Evolutionary conservation across 2,888 invertebrate genomes (phyloP).

Genomic region (Andrena trimmerana): DNA sequence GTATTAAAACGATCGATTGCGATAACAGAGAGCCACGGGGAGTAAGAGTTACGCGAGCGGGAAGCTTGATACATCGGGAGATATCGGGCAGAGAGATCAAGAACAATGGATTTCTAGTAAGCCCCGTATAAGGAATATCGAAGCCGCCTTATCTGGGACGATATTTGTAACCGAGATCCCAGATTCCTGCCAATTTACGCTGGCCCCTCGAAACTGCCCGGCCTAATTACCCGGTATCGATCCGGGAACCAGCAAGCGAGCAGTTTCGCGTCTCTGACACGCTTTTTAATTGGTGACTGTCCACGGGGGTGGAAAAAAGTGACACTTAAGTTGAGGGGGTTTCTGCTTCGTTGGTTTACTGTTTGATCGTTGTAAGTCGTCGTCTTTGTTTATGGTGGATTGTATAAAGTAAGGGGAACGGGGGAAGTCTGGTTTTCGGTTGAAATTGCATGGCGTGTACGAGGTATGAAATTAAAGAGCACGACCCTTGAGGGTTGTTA

Average conservation of each 20-base stretch:
- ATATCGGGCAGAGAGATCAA: slow-evolving; percentile 42
- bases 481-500: slow-evolving; percentile 33
- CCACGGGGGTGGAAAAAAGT: too few species aligned
- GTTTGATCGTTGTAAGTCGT: not conserved
- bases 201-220: slow-evolving; percentile 29
- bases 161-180: slow-evolving; percentile 50
- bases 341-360: not conserved
- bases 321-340: too few species aligned
- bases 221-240: slow-evolving; percentile 35
- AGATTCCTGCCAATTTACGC: slow-evolving; percentile 40
- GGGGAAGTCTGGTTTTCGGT: not conserved
- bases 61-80: slow-evolving; percentile 46
- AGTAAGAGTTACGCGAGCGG: slow-evolving; percentile 31
- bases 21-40: slow-evolving; percentile 15
- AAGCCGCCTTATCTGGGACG: slow-evolving; percentile 40
- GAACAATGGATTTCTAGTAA: slow-evolving; percentile 55
- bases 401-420: not conserved
- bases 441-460: slow-evolving; percentile 6
- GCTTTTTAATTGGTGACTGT: not conserved
- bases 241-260: not conserved
- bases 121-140: slow-evolving; percentile 52
- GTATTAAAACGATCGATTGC: slow-evolving; percentile 29
- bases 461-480: slow-evolving; percentile 33
- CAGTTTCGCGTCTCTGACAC: not conserved
- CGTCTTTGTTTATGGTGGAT: not conserved